Evolutionary conservation across 2,113 vertebrate species (phyloP).

Genomic region (Ammodramus savannarum): DNA sequence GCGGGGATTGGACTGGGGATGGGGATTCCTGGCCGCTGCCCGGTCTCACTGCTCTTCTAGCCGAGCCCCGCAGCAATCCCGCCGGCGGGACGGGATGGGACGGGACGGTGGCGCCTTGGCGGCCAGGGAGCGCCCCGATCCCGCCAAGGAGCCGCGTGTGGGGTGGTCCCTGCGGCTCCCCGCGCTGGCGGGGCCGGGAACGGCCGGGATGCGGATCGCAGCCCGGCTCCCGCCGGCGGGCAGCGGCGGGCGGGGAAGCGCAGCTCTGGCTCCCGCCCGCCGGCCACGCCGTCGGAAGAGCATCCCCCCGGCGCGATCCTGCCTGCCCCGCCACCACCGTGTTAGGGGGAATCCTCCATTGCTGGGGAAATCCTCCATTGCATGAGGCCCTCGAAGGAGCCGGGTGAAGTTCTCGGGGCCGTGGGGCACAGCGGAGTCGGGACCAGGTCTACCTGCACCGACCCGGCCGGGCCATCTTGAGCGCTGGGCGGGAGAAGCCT

Average conservation of each 20-base stretch:
- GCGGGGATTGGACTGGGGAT: accelerated
- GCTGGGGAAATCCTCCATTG: accelerated
- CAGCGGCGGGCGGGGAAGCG: background rate
- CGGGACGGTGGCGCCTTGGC: accelerated
- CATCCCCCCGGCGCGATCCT: background rate
- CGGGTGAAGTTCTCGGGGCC: accelerated
- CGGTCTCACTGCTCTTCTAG: too few relatives aligned
- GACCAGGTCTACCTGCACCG: background rate
- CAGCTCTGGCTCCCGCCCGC: background rate
- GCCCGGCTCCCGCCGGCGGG: background rate
- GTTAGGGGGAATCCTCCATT: background rate
- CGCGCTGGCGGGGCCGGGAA: accelerated
- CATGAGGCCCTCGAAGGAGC: accelerated
- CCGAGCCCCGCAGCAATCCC: background rate
- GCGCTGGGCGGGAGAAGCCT: background rate
- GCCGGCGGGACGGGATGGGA: background rate
- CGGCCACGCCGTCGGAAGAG: background rate
- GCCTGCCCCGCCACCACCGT: background rate
- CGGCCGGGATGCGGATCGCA: too few relatives aligned
- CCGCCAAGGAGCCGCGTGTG: background rate
- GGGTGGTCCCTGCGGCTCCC: background rate
- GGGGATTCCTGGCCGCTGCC: accelerated
- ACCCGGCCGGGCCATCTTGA: background rate
- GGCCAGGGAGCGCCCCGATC: background rate
- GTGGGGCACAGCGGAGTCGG: background rate